A percentile compares a stretch with the other conserved stretches of the same genome.
Conservation (phyloP, 2,797 vertebrate species). For the Melanotaenia trifasciata region DNA sequence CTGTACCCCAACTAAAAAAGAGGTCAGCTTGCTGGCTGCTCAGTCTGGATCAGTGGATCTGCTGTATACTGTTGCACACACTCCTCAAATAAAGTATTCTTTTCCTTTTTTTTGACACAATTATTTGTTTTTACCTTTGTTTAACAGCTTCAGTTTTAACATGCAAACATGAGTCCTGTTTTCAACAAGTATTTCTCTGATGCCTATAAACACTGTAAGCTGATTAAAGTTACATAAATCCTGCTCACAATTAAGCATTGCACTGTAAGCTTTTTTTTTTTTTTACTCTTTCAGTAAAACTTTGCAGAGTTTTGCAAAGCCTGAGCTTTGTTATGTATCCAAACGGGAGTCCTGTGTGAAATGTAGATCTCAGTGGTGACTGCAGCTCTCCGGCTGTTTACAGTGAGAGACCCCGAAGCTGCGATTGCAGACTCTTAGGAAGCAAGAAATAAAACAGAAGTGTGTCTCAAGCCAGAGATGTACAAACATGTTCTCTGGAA, state of each 20-base stretch:
- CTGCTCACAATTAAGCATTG: constrained; percentile 36
- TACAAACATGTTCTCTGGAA: constrained; percentile 6
- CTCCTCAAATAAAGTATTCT: constrained; percentile 7
- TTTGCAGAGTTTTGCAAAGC: constrained; percentile 15
- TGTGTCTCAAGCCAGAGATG: constrained; percentile 8
- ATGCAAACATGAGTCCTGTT: constrained; percentile 2
- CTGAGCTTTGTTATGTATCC: constrained; percentile 13
- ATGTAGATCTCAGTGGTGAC: neutral
- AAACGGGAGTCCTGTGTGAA: constrained; percentile 10
- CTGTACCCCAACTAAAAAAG: constrained; percentile 15
- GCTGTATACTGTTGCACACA: neutral
- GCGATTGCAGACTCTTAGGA: constrained; percentile 14
- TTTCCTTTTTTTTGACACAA: neutral
- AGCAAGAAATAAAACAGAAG: constrained; percentile 27
- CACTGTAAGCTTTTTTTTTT: constrained; percentile 21
- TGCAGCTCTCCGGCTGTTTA: constrained; percentile 32
- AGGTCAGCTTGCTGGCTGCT: constrained; percentile 23
- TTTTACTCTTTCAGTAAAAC: neutral
- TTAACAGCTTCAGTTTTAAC: neutral
- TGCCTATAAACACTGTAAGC: constrained; percentile 42
- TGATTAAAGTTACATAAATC: constrained; percentile 57
- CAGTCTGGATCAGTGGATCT: constrained; percentile 44
- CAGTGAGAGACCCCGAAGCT: neutral
- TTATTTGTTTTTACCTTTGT: neutral
- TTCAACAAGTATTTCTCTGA: constrained; percentile 33